Base-by-base conservation (phyloP, 2,113 vertebrate species). In the Odocoileus virginianus region DNA sequence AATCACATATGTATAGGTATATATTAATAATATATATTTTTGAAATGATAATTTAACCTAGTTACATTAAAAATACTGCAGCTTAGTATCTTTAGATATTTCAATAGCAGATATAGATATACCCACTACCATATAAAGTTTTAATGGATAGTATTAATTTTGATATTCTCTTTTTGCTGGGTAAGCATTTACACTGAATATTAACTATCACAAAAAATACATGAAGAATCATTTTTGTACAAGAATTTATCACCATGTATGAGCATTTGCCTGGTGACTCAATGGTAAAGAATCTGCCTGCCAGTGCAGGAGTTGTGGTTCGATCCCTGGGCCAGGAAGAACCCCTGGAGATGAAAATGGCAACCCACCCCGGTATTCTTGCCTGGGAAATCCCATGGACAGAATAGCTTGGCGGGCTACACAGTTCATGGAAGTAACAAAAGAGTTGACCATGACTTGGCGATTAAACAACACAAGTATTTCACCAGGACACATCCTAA, bases 391-490 rank as follows among this genome's bases (percentile, higher is more conserved):
- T 40, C n/a, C 67, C 67, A 40, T 40, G 67, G n/a, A 23, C 67
- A 40, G 19, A 36, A 12, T 12, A 23, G n/a, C 9, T 71, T 71
- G 67, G 19, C 0, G 0, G 19, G n/a, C n/a, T 71, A 71, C n/a
- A 71, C n/a, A 71, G n/a, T 40, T 36, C n/a, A 71, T 23, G 19
- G 67, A 71, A 71, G n/a, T 71, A n/a, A 40, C n/a, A 71, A 23
- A 23, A 36, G 5, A 40, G 19, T 23, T 10, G 0, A 40, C 67
- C 5, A 23, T 0, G 2, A 71, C n/a, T 23, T 40, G n/a, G n/a
- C 1, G 1, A 71, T 71, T 71, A 71, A 36, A 71, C 64, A 23
- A 23, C 10, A 23, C 19, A 71, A 71, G 19, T 9, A 71, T n/a
- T 84, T 71, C 50, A 36, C 23, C n/a, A 64, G 45, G 17, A 58